Conservation (phyloP, 2,888 invertebrate genomes). For the Mylabris sibirica region DNA sequence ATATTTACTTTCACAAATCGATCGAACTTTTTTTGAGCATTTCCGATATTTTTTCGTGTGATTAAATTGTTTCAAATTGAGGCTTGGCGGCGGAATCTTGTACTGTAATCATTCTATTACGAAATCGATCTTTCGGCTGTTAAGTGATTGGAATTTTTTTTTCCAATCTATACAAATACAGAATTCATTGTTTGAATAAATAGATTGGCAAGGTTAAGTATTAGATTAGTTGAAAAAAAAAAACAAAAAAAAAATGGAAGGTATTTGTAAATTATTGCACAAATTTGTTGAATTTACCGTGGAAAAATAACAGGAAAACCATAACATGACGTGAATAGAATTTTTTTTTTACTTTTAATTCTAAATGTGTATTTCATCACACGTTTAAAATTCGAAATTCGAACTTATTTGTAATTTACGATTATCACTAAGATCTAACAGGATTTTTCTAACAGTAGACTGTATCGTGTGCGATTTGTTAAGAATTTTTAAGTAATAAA, state of each 20-base stretch:
- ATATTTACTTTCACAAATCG: no score
- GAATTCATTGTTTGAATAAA: neutral
- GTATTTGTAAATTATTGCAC: neutral
- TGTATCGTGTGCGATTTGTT: slow-evolving; percentile 1
- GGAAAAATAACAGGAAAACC: neutral
- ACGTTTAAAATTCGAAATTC: neutral
- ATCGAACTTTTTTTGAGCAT: no score
- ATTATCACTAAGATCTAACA: neutral
- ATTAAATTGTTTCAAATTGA: no score
- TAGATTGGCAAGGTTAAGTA: neutral
- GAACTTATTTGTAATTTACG: neutral
- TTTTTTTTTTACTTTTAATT: neutral
- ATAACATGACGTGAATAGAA: neutral
- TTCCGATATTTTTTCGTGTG: no score
- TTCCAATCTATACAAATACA: neutral
- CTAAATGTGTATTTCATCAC: neutral
- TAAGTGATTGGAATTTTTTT: neutral
- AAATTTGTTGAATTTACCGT: neutral
- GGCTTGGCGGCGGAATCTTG: no score
- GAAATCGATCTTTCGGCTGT: no score
- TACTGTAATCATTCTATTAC: no score
- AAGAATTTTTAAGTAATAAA: neutral
- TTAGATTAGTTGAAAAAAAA: neutral
- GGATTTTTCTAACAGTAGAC: neutral
- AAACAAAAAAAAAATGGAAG: no score